Evolutionary conservation across 2,113 vertebrate species (phyloP), one percentile per base, ranked within the genome.

Genomic region (Thamnaconus septentrionalis): DNA sequence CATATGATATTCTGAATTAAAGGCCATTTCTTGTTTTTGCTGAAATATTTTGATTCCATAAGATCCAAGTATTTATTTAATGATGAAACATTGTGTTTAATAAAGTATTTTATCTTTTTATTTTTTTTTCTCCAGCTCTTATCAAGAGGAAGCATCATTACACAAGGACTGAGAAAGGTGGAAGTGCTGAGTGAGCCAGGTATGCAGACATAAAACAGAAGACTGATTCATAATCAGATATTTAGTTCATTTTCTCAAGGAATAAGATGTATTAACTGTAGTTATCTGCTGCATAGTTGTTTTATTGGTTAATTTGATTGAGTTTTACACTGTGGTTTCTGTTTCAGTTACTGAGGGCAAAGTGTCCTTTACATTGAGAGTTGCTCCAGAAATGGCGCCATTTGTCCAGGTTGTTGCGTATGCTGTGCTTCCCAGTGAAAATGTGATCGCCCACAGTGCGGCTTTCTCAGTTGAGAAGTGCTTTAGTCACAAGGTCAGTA

Each of bases 401-500:
- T 50, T n/a, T 0, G n/a, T 92, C 43, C 76, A 84, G 41, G 1
- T 96, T 39, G 56, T 98, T n/a, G 73, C 87, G 1, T 96, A 95
- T 31, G 83, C 86, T 0, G 40, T 95, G 8, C 92, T 96, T 56
- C 91, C 92, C 49, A 83, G 50, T 8, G 84, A 91, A 49, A 91
- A 86, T 5, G 78, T 96, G 56, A 78, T 95, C 5, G 93, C 93
- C 7, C 81, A 93, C 57, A 93, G 78, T n/a, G 80, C 73, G n/a
- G 79, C 64, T 11, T 90, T 96, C 65, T 5, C n/a, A 4, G 84
- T 84, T 0, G 77, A 95, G n/a, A 88, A 93, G 43, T 96, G 95
- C 76, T 96, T 95, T 72, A 83, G 53, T 62, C 91, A 96, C 76
- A 90, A 94, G 94, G 95, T 96, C 59, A 81, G 78, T 44, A 3